Conservation (phyloP, 2,888 invertebrate species). For the Fragum fragum region DNA sequence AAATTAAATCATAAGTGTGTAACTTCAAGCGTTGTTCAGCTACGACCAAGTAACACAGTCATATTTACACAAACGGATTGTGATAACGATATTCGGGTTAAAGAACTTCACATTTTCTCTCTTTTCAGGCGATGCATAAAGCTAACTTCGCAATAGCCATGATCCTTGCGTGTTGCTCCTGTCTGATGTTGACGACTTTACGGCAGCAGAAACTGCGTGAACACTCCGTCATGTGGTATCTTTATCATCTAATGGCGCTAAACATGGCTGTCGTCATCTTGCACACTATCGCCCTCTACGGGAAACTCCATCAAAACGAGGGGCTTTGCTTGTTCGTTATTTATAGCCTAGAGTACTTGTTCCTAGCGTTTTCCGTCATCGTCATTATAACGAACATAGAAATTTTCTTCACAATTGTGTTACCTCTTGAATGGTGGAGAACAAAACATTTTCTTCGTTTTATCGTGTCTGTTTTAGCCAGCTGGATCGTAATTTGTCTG, state of each 20-base stretch:
- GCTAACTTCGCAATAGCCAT: conserved; percentile 41
- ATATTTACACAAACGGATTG: too few relatives aligned
- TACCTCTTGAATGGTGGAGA: conserved; percentile 38
- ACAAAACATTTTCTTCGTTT: conserved; percentile 39
- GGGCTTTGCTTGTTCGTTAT: conserved; percentile 29
- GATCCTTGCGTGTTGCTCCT: conserved; percentile 15
- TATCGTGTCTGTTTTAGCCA: conserved; percentile 31
- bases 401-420: conserved; percentile 38
- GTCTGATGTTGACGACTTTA: conserved; percentile 36
- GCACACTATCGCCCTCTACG: conserved; percentile 20
- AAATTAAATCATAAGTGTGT: too few relatives aligned
- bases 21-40: too few relatives aligned
- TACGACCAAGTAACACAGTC: too few relatives aligned
- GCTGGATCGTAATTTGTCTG: conserved; percentile 38
- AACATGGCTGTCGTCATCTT: conserved; percentile 26
- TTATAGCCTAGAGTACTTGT: conserved; percentile 37
- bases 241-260: conserved; percentile 33
- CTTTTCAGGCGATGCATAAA: conserved; percentile 35
- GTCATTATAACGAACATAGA: conserved; percentile 38
- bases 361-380: conserved; percentile 26
- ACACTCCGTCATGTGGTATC: conserved; percentile 52
- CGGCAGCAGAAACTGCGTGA: conserved; percentile 39
- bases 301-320: not conserved
- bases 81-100: too few relatives aligned
- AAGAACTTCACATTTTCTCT: not conserved